These are phyloP conservation scores for Drosophila rubida DNA, from an alignment of 2,888 invertebrate species.

Conservation along the genomic window DNA sequence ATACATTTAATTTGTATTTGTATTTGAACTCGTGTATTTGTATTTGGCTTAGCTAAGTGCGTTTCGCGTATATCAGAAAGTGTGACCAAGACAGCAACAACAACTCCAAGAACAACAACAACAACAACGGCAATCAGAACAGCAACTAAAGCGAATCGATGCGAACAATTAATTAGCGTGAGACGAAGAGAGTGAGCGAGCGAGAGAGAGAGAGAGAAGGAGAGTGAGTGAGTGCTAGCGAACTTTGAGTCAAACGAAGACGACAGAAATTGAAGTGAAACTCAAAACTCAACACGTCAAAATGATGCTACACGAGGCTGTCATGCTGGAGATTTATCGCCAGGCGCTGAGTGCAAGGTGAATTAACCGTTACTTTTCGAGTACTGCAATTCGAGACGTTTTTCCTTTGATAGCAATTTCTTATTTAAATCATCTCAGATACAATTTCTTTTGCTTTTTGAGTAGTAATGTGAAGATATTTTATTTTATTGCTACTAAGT, in stretches of 20 bases:
- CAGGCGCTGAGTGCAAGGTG: conserved; percentile 85
- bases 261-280: conserved; percentile 14
- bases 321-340: conserved; percentile 85
- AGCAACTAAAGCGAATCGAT: conserved; percentile 30
- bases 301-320: conserved; percentile 86
- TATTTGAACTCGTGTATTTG: conserved; percentile 29
- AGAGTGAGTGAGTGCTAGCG: neutral
- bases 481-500: too few species aligned
- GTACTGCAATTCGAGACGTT: neutral
- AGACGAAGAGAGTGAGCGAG: neutral
- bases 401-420: too few species aligned
- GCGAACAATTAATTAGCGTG: conserved; percentile 35
- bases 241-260: conserved; percentile 4
- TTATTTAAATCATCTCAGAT: too few species aligned
- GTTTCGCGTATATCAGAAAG: conserved; percentile 30
- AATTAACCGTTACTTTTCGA: conserved; percentile 48
- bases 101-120: conserved; percentile 13
- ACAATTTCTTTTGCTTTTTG: too few species aligned
- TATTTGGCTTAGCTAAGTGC: conserved; percentile 53
- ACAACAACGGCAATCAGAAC: too few species aligned
- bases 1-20: conserved; percentile 55
- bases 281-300: conserved; percentile 38
- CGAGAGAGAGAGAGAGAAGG: neutral
- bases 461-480: too few species aligned
- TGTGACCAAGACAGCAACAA: conserved; percentile 32